A percentile compares a stretch with the other conserved stretches of the same genome.
Evolutionary conservation across 1,140 invertebrate species (phyloP).

Genomic region (Plodia interpunctella): DNA sequence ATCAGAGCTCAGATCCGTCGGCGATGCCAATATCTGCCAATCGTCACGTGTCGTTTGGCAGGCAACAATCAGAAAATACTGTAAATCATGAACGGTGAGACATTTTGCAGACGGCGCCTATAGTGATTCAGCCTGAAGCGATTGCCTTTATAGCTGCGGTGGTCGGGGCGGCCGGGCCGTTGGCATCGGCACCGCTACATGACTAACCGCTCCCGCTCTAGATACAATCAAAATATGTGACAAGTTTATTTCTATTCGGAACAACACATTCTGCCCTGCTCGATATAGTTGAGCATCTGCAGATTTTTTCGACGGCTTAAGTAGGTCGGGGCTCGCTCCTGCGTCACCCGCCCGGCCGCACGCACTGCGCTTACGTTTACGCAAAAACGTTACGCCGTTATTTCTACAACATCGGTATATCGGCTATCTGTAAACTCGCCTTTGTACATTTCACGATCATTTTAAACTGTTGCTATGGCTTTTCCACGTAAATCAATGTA

Average conservation of each 20-base stretch:
- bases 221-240: conserved; percentile 76
- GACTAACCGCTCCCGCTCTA: conserved; percentile 73
- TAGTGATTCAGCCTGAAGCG: conserved; percentile 67
- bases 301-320: conserved; percentile 73
- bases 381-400: conserved; percentile 55
- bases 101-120: conserved; percentile 76
- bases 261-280: conserved; percentile 62
- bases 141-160: conserved; percentile 70
- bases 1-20: background rate
- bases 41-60: background rate
- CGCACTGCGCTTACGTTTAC: conserved; percentile 59
- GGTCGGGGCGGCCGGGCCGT: conserved; percentile 56
- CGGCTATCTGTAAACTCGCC: background rate
- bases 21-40: background rate
- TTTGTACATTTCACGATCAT: background rate
- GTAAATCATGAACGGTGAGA: conserved; percentile 63
- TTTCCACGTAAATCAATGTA: background rate
- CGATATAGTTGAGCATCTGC: conserved; percentile 73
- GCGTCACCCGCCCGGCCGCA: conserved; percentile 55
- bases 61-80: conserved; percentile 13
- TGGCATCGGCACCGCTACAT: conserved; percentile 67
- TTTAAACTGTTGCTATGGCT: background rate
- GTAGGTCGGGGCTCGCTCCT: conserved; percentile 70
- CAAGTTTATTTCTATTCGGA: conserved; percentile 76
- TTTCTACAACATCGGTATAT: conserved; percentile 23